Evolutionary conservation across 2,888 invertebrate species (phyloP), one percentile per base, ranked within the genome.

Genomic region (Cyrtodaria siliqua): DNA sequence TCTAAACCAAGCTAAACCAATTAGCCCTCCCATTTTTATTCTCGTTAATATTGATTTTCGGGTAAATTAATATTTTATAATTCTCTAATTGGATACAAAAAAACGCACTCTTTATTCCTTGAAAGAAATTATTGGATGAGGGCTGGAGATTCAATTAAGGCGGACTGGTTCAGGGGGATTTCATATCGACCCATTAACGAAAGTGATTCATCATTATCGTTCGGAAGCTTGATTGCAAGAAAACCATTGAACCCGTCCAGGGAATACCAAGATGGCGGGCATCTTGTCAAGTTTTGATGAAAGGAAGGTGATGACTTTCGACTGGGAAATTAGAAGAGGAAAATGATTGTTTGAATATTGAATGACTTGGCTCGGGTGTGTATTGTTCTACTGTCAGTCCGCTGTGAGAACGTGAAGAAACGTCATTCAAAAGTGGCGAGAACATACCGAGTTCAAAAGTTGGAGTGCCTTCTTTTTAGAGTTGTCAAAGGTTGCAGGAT

Each of bases 1-100:
- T 60, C 59, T 23, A 33, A 33, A 40, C 44, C 50, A 67, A 67
- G 50, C 59, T 23, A 33, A 33, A 40, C 44, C 50, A 67, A 67
- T 59, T 59, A 68, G 47, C 55, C 66, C 61, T 23, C 50, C 44
- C 55, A 50, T 55, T 64, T 55, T 23, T 57, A 23, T 52, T 64
- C 55, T 68, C 50, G 29, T 60, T 78, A 53, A 26, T 61, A 72
- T 68, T 61, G 71, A 61, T 72, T 72, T 60, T 56, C 50, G 68
- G 12, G 71, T 56, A 72, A 75, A 72, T 75, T 68, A 75, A 79
- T 79, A 72, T 79, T 79, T 79, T 79, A 79, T 79, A 71, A 72
- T 71, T 75, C 71, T 68, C 79, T 79, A 79, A 79, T 79, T 79
- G 79, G 71, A 60, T 56, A 60, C 75, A 60, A 79, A 74, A 53